Percentiles rank a stretch among this genome's conserved stretches.
These are phyloP conservation scores for Himalopsyche kuldschensis DNA, from an alignment of 2,888 invertebrate species.

Conservation along the genomic window DNA sequence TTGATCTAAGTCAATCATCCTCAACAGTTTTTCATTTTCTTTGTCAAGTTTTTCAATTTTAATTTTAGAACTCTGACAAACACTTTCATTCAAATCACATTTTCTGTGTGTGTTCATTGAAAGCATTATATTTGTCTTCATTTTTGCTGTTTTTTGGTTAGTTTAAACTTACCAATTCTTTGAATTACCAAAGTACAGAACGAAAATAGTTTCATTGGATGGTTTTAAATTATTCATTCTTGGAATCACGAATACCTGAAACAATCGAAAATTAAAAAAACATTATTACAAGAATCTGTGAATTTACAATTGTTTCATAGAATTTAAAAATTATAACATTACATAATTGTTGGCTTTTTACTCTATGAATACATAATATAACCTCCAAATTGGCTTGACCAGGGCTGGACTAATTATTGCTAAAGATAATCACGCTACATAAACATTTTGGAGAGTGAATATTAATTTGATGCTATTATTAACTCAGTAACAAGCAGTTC, in stretches of 20 bases:
- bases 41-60: not conserved
- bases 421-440: no score
- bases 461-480: no score
- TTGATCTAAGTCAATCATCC: not conserved
- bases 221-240: not conserved
- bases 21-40: not conserved
- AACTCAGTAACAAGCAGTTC: no score
- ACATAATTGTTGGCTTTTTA: no score
- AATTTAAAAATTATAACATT: no score
- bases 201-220: not conserved
- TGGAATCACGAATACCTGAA: not conserved
- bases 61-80: not conserved
- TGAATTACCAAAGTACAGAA: not conserved
- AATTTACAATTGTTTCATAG: not conserved
- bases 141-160: not conserved
- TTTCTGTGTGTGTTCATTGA: not conserved
- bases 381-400: no score
- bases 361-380: no score
- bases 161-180: not conserved
- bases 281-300: not conserved
- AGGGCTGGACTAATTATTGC: no score
- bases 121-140: not conserved
- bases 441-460: no score
- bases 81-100: not conserved
- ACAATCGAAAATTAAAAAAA: not conserved